phyloP scores from a whole-genome alignment of 2,113 vertebrate genomes.

The Chionomys nivalis region DNA sequence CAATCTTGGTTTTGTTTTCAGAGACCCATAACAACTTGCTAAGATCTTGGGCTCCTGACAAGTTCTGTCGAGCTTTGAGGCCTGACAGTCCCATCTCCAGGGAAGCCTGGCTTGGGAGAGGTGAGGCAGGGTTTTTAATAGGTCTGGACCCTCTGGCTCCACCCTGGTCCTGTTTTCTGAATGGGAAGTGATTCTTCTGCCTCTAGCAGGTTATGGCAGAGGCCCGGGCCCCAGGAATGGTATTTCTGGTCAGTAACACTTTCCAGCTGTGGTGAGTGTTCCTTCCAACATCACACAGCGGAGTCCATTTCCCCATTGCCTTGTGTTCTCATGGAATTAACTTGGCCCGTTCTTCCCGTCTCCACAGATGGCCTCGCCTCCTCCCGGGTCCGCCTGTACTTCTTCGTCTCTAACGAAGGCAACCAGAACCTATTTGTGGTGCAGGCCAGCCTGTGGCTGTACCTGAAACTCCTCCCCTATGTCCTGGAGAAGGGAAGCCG shows the following conservation, averaged over 20 bases:
- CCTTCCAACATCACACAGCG: conserved; percentile 65
- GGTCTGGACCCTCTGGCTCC: conserved; percentile 63
- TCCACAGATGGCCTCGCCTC: conserved; percentile 92
- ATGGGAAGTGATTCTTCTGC: conserved; percentile 75
- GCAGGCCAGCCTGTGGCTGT: conserved; percentile 98
- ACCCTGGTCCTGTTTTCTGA: conserved; percentile 66
- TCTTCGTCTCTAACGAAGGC: conserved; percentile 97
- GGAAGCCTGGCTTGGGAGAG: conserved; percentile 74
- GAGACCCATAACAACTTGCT: conserved; percentile 78
- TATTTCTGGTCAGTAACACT: conserved; percentile 75
- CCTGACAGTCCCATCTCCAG: conserved; percentile 69
- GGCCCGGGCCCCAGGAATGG: conserved; percentile 59
- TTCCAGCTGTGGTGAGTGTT: background rate
- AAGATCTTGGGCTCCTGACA: conserved; percentile 80
- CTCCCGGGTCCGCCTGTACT: conserved; percentile 93
- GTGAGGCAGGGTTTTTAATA: conserved; percentile 75
- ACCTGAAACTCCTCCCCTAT: conserved; percentile 94
- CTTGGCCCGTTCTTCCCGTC: conserved; percentile 79
- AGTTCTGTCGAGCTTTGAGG: conserved; percentile 75
- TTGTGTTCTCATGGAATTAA: conserved; percentile 81
- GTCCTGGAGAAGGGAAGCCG: conserved; percentile 94
- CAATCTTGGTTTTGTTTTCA: conserved; percentile 72
- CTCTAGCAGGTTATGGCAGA: conserved; percentile 74
- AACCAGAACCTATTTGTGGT: conserved; percentile 97
- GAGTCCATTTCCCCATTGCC: conserved; percentile 57